phyloP scores from a whole-genome alignment of 2,797 vertebrate species.

The Bovichtus variegatus region DNA sequence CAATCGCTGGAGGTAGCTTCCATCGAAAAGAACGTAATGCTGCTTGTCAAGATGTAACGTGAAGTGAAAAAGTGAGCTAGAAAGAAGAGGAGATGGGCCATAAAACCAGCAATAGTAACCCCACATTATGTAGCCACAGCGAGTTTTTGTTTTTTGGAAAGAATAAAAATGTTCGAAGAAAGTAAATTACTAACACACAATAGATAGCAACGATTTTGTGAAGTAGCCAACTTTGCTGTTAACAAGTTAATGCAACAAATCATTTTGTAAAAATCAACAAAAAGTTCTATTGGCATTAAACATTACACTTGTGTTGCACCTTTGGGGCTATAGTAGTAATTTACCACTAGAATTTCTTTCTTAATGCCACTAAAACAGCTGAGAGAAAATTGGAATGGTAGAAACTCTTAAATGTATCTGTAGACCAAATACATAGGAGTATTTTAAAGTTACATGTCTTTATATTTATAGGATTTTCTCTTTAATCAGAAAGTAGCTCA shows the following conservation, averaged over 20 bases:
- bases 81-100: slow-evolving; percentile 8
- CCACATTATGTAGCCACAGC: neutral
- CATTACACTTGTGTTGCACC: neutral
- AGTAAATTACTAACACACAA: neutral
- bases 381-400: neutral
- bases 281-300: neutral
- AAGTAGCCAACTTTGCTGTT: neutral
- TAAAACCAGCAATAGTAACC: slow-evolving; percentile 12
- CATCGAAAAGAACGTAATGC: slow-evolving; percentile 38
- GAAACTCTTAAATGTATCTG: neutral
- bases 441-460: neutral
- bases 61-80: slow-evolving; percentile 26
- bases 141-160: neutral
- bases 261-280: neutral
- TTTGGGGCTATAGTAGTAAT: too few relatives aligned
- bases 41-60: slow-evolving; percentile 29
- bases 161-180: neutral
- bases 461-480: slow-evolving; percentile 1
- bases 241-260: too few relatives aligned
- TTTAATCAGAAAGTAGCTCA: neutral
- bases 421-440: neutral
- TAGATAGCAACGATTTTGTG: neutral
- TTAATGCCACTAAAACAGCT: neutral
- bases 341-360: too few relatives aligned
- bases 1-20: slow-evolving; percentile 57